phyloP scores from a whole-genome alignment of 1,140 invertebrate species.

The Drosophila sturtevanti region DNA sequence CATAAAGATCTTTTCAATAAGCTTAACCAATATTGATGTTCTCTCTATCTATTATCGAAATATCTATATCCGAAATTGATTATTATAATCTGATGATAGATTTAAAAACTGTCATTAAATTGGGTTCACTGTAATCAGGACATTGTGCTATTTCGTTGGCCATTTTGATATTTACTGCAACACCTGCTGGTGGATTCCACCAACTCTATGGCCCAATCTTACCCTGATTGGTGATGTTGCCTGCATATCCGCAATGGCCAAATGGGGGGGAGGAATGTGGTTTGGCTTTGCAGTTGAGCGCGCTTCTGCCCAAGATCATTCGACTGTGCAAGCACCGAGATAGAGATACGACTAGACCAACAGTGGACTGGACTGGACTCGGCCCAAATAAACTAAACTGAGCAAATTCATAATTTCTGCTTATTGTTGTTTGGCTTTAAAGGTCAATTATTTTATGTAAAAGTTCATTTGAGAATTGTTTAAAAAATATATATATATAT shows the following conservation, averaged over 20 bases:
- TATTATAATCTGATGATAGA: too few relatives aligned
- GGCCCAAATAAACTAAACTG: neutral
- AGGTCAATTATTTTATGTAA: neutral
- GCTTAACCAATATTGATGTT: too few relatives aligned
- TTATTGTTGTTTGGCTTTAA: neutral
- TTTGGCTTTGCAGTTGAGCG: conserved; percentile 12
- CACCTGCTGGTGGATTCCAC: neutral
- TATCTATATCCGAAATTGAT: too few relatives aligned
- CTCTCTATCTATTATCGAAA: too few relatives aligned
- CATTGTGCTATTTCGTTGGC: neutral
- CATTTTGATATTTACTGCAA: neutral
- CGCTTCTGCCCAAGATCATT: conserved; percentile 11
- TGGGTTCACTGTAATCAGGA: neutral
- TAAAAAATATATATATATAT: too few relatives aligned
- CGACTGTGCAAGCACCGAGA: conserved; percentile 14
- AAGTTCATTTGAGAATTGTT: too few relatives aligned
- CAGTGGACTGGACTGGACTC: neutral
- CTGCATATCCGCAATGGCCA: neutral
- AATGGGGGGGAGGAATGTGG: conserved; percentile 2
- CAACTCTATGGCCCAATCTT: neutral
- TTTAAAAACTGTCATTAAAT: neutral
- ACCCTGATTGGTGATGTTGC: neutral
- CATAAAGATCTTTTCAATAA: too few relatives aligned
- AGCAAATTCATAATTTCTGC: neutral
- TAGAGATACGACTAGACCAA: conserved; percentile 1